Evolutionary conservation across 2,797 vertebrate species (phyloP), one percentile per base, ranked within the genome.

Genomic region (Micropoecilia bifurca): DNA sequence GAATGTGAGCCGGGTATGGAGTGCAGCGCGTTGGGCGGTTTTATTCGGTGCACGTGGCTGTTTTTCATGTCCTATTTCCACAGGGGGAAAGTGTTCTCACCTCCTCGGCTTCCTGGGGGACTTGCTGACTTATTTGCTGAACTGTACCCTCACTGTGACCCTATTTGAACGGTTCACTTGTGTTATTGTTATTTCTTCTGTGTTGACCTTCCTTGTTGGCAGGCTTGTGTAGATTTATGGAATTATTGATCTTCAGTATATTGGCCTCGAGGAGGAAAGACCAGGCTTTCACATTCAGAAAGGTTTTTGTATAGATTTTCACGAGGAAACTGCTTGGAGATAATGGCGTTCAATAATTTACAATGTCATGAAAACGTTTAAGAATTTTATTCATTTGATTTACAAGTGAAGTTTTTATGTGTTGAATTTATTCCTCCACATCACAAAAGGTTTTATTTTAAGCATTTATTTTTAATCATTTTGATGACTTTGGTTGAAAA

Each of bases 1-100:
- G 79, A 92, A 95, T 95, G 93, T 82, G 92, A 95, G 88, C 91
- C 30, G 86, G 92, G 89, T 91, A 87, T 91, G 89, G 91, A 88
- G 88, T 85, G 89, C 84, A 75, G 78, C 85, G 86, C 87, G 78
- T 77, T 75, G 75, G 80, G 87, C 83, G 72, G 78, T 90, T 94
- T 92, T 90, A 85, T 89, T 91, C 88, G 80, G 85, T 88, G 83
- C 77, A 85, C 76, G 85, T 87, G 83, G 79, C 83, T 87, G 89
- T 87, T 89, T 92, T 84, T 92, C 66, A 79, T 90, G 93, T 91
- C 89, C 90, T 83, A 80, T 89, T 91, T 91, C 91, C 89, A 87
- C 68, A 3, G 78, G 87, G 83, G 83, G 71, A 81, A 74, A 43
- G 71, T 80, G 72, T 77, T 89, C 85, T 84, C 84, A 83, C 85